Evolutionary conservation across 1,140 invertebrate species (phyloP), one percentile per base, ranked within the genome.

Genomic region (Wasmannia auropunctata): DNA sequence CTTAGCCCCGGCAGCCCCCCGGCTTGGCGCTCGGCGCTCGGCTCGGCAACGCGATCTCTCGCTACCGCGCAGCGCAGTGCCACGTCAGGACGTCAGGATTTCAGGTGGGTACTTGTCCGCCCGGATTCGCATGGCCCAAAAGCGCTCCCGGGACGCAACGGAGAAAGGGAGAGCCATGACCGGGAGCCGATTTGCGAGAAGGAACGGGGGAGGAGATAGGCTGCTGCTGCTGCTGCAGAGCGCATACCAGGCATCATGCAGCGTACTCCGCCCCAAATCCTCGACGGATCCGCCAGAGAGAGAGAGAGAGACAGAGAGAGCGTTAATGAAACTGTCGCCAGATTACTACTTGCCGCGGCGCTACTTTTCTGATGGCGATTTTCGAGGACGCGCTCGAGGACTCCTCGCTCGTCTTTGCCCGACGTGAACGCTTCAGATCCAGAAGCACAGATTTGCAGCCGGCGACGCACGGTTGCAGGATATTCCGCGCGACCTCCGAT

Each of bases 61-160:
- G 54, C 79, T 77, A 54, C 43, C 79, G 76, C 80, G 74, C n/a
- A n/a, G 76, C 69, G 86, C 91, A 88, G 58, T 92, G 92, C 91
- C 81, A 88, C 90, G 91, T 93, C 92, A 92, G 92, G 92, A 92
- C 67, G 89, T 91, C 91, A 91, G 90, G 89, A 92, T 91, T 92
- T 91, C 83, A 90, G 77, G 84, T 88, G 56, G 90, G 85, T 83
- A 84, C 83, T 90, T 75, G 86, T 80, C 69, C 88, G 81, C 46
- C n/a, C 49, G 89, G 70, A 91, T 88, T 86, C 89, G 40, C 88
- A 63, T 85, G 67, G 89, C 49, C 65, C 40, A 76, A 90, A 88
- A 88, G 56, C 72, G 67, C 86, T 83, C 81, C 76, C 86, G 25
- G 51, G 65, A n/a, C 56, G n/a, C n/a, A n/a, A 84, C 46, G 60